Evolutionary conservation across 2,888 invertebrate species (phyloP).

Genomic region (Escarpia spicata): DNA sequence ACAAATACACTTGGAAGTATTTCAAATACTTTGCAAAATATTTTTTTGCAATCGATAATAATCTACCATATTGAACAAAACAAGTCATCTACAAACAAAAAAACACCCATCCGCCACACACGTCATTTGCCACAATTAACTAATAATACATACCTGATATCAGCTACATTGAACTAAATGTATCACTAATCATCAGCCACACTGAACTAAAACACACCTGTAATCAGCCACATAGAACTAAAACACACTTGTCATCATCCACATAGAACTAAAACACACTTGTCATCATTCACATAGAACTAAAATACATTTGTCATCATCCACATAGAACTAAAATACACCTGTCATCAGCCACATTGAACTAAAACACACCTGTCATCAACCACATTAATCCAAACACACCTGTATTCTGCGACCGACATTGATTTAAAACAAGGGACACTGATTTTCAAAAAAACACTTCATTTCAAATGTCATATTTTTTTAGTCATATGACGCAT

Average conservation of each 20-base stretch:
- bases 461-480: too few relatives aligned
- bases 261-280: conserved; percentile 79
- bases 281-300: neutral
- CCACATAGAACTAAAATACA: neutral
- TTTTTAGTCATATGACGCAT: too few relatives aligned
- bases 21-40: too few relatives aligned
- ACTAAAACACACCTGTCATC: conserved; percentile 76
- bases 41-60: too few relatives aligned
- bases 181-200: neutral
- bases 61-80: too few relatives aligned
- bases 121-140: neutral
- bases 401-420: conserved; percentile 71
- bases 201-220: neutral
- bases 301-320: conserved; percentile 67
- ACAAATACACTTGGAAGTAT: too few relatives aligned
- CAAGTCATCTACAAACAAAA: too few relatives aligned
- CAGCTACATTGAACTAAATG: neutral
- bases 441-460: too few relatives aligned
- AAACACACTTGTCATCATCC: conserved; percentile 67
- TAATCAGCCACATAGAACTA: conserved; percentile 74
- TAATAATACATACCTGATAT: neutral
- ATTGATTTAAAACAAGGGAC: conserved; percentile 32
- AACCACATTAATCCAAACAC: conserved; percentile 76
- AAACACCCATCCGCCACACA: neutral
- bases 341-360: conserved; percentile 63